Conservation (phyloP, 30 jellyfish, hydroid and myxozoan genomes). For the Haliclystus octoradiatus region DNA sequence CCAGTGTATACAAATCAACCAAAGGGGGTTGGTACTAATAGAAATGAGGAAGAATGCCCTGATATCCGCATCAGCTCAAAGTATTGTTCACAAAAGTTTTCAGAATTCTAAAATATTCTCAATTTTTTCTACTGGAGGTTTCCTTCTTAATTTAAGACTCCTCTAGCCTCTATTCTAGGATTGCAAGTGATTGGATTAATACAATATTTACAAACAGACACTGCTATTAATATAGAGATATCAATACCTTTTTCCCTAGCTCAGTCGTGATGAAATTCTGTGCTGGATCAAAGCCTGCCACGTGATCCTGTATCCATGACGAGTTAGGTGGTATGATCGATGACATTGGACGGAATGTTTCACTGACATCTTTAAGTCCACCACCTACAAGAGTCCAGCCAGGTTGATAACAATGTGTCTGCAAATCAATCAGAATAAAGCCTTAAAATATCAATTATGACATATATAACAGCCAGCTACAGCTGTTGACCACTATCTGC, state of each 20-base stretch:
- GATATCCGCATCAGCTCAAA: no score
- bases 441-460: neutral
- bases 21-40: no score
- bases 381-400: constrained; percentile 97
- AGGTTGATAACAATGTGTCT: constrained; percentile 90
- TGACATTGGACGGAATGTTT: constrained; percentile 60
- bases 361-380: constrained; percentile 58
- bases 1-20: neutral
- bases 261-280: constrained; percentile 31
- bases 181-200: no score
- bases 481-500: no score
- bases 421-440: neutral
- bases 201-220: no score
- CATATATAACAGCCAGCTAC: neutral
- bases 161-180: no score
- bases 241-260: constrained; percentile 68
- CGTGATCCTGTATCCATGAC: constrained; percentile 64
- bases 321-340: constrained; percentile 71
- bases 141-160: no score
- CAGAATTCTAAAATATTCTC: no score
- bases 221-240: no score
- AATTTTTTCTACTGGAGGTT: no score
- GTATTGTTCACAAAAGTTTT: no score
- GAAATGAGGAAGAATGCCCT: no score
- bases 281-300: constrained; percentile 48